Evolutionary conservation across 2,888 invertebrate genomes (phyloP).

Genomic region (Nysson spinosus): DNA sequence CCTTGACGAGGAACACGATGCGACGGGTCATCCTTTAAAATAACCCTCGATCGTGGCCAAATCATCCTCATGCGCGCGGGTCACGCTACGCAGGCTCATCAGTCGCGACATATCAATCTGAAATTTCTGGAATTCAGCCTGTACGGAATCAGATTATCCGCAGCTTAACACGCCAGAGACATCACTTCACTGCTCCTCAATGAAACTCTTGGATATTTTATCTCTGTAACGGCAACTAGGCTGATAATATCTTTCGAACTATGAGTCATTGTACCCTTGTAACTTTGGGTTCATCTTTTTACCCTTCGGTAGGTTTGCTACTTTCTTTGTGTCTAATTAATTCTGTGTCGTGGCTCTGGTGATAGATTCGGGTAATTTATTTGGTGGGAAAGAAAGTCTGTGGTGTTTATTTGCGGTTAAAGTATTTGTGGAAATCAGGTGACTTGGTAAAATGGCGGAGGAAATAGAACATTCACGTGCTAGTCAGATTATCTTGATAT

Average conservation of each 20-base stretch:
- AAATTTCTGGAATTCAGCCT: conserved; percentile 51
- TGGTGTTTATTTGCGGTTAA: too few relatives aligned
- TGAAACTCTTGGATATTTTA: too few relatives aligned
- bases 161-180: conserved; percentile 19
- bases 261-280: conserved; percentile 17
- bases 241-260: not conserved
- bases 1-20: conserved; percentile 36
- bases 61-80: conserved; percentile 36
- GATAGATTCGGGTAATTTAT: not conserved
- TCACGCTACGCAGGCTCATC: conserved; percentile 46
- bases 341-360: too few relatives aligned
- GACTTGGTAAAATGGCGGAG: too few relatives aligned
- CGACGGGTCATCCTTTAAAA: conserved; percentile 51
- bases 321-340: not conserved
- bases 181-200: conserved; percentile 9
- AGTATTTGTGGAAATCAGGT: too few relatives aligned
- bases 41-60: conserved; percentile 40
- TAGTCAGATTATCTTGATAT: too few relatives aligned
- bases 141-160: conserved; percentile 11
- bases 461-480: too few relatives aligned
- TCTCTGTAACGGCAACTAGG: conserved; percentile 5
- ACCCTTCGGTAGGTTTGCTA: not conserved
- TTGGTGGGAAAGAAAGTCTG: too few relatives aligned
- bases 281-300: not conserved
- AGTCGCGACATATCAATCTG: conserved; percentile 52